Evolutionary conservation across 2,888 invertebrate species (phyloP), one percentile per base, ranked within the genome.

Genomic region (Eupithecia exiguata): DNA sequence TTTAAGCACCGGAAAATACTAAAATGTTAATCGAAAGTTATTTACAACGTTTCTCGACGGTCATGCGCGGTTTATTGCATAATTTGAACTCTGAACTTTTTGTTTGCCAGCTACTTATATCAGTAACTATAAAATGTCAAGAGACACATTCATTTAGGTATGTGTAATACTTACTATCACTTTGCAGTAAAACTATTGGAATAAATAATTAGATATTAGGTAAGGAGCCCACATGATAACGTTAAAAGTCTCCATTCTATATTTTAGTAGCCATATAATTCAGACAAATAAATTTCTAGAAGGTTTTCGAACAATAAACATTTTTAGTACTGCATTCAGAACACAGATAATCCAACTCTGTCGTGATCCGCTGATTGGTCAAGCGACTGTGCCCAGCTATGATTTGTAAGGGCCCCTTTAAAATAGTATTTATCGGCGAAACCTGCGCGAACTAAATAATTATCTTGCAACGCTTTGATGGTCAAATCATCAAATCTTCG

Each of bases 51-150:
- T 21, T 9, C 10, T 53, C 21, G 2, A 53, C 58, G 14, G 4
- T 58, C 58, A 58, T 14, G 58, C 25, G 53, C 21, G 1, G 9
- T 6, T 10, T 12, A 58, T 58, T 58, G 25, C 58, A 58, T 58
- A 58, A 58, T 14, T 25, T 58, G 58, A 58, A 58, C 58, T 58
- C 14, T 58, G 58, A 58, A 58, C 58, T 58, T 58, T 58, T 58
- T 58, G 58, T 21, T 25, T 12, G 21, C 12, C 1, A 58, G 25
- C 5, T 25, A 25, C 53, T 21, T 10, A 58, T 58, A 58, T 25
- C 25, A 25, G 25, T 58, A 58, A 58, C 25, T 58, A 58, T 58
- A 25, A 58, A 25, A 58, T 25, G 14, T 58, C 14, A 58, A 4
- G 21, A 53, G 49, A 53, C 21, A 4, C 21, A 25, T 58, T 58